Evolutionary conservation across 2,797 vertebrate species (phyloP).

Genomic region (Siniperca undulata): DNA sequence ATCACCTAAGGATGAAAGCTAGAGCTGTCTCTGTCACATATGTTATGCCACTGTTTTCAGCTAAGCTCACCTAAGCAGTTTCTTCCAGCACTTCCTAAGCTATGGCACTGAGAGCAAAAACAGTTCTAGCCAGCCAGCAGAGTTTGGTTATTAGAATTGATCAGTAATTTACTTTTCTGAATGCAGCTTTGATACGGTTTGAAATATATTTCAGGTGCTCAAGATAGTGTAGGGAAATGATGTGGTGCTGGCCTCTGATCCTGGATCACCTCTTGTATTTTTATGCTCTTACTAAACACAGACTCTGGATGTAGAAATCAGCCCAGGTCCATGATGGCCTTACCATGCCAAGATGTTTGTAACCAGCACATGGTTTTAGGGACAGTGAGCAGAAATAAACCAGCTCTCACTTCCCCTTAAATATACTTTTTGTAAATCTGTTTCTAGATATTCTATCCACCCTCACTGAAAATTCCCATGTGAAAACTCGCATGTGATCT

Average conservation of each 20-base stretch:
- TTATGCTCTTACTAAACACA: conserved; percentile 19
- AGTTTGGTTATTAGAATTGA: conserved; percentile 16
- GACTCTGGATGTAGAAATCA: neutral
- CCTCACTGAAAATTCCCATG: neutral
- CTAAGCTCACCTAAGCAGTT: conserved; percentile 35
- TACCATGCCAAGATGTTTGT: conserved; percentile 24
- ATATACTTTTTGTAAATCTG: conserved; percentile 4
- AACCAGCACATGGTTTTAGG: conserved; percentile 22
- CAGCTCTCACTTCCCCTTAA: neutral
- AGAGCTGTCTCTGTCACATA: neutral
- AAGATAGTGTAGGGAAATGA: conserved; percentile 43
- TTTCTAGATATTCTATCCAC: neutral
- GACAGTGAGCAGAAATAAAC: conserved; percentile 9
- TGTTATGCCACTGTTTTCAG: conserved; percentile 21
- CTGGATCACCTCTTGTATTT: conserved; percentile 16
- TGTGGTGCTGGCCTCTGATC: conserved; percentile 45
- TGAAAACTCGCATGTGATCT: neutral
- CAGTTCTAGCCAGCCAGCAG: conserved; percentile 4
- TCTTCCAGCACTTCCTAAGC: conserved; percentile 42
- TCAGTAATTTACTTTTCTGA: conserved; percentile 16
- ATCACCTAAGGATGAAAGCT: conserved; percentile 5
- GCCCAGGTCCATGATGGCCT: conserved; percentile 17
- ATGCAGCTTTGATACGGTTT: conserved; percentile 42
- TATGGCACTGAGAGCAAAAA: conserved; percentile 28
- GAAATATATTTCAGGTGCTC: conserved; percentile 50